Base-by-base conservation (phyloP, 2,888 invertebrate genomes). In the Copidosoma aretas region DNA sequence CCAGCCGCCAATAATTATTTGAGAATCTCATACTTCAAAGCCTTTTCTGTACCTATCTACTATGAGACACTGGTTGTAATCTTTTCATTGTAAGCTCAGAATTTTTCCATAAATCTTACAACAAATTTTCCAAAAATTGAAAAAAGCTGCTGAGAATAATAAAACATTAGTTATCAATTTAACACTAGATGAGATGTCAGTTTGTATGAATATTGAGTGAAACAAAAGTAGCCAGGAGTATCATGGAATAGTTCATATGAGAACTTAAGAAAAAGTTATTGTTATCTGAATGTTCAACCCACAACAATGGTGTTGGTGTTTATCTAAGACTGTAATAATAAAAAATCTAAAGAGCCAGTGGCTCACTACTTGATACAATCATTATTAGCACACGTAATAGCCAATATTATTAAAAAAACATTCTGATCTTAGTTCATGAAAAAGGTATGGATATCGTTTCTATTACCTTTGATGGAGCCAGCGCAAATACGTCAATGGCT, bases 311-410 rank as follows among this genome's bases (percentile, higher is more conserved):
- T 60, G 17, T 61, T 71, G 32, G 68, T 68, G 17, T 70, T 72
- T 51, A 72, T 70, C 66, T 24, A 70, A n/a, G 70, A 70, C 2
- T 66, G 60, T 60, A 67, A 68, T 5, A 73, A 71, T 61, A 67
- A 68, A 19, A 46, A 39, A 8, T 68, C 70, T 32, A 71, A 73
- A 61, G 39, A 68, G 19, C 72, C 64, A 1, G 60, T 73, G 32
- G 68, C 67, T 1, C 56, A 67, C 52, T 71, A 70, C 60, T 68
- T 72, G 10, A 58, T 58, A 2, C 53, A 66, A 54, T 70, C 66
- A 22, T 41, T 70, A 52, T 70, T 1, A 32, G 72, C 68, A 8
- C 19, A 17, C 5, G 53, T 63, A 56, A 71, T 68, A 43, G 25
- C 53, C 14, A 54, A 66, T 25, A 61, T 71, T 1, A 3, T 67